Conservation (phyloP, 2,113 vertebrate species). For the Hymenochirus boettgeri region DNA sequence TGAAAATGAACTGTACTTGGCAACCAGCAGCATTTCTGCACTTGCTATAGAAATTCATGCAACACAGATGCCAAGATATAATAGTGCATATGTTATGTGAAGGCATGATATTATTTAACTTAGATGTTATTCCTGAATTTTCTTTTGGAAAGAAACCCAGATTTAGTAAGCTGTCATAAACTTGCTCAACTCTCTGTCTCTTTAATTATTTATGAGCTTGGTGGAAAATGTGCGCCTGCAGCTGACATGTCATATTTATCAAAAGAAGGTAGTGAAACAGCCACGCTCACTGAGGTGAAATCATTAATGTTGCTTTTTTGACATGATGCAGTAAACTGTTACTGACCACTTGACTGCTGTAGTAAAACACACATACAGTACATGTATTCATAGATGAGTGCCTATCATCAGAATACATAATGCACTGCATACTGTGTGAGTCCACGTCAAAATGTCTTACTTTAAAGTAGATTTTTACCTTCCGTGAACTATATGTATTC, state of each 20-base stretch:
- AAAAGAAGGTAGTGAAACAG: slow-evolving; percentile 38
- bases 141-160: slow-evolving; percentile 13
- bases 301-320: slow-evolving; percentile 23
- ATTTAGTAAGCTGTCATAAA: slow-evolving; percentile 34
- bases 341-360: slow-evolving; percentile 8
- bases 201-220: slow-evolving; percentile 35
- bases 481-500: neutral
- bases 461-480: neutral
- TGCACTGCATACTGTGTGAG: neutral
- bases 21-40: neutral
- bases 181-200: slow-evolving; percentile 31
- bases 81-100: neutral
- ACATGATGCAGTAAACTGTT: slow-evolving; percentile 27
- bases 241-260: slow-evolving; percentile 29
- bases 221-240: slow-evolving; percentile 37
- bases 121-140: slow-evolving; percentile 20
- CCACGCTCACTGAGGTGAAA: slow-evolving; percentile 30
- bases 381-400: neutral
- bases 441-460: slow-evolving; percentile 1
- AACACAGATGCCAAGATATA: slow-evolving; percentile 4
- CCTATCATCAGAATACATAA: neutral
- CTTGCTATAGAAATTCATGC: neutral
- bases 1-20: neutral
- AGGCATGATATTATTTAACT: slow-evolving; percentile 1
- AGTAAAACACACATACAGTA: slow-evolving; percentile 2